Evolutionary conservation across 2,888 invertebrate species (phyloP).

Genomic region (Campoletis raptor): DNA sequence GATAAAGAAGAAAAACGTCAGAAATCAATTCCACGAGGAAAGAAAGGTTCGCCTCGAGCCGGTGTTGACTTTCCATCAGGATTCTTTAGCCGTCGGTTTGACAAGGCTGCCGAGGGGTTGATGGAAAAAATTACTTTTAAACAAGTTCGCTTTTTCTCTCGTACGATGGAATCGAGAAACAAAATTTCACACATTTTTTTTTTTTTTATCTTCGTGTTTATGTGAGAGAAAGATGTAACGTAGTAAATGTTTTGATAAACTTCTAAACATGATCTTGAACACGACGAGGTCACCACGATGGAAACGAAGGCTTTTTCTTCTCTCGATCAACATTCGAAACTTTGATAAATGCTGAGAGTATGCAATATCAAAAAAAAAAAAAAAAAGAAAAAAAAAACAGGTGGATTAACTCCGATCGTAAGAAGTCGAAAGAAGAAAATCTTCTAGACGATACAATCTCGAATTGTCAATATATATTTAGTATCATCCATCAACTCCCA

Average conservation of each 20-base stretch:
- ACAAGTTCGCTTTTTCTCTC: background rate
- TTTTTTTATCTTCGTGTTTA: slow-evolving; percentile 9
- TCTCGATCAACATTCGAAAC: background rate
- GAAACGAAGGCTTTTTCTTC: background rate
- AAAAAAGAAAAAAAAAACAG: background rate
- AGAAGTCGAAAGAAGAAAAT: slow-evolving; percentile 6
- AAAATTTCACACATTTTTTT: slow-evolving; percentile 1
- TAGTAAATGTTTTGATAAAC: slow-evolving; percentile 24
- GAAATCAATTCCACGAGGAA: slow-evolving; percentile 25
- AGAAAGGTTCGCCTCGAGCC: slow-evolving; percentile 7
- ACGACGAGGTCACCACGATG: background rate
- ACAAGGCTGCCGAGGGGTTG: slow-evolving; percentile 14
- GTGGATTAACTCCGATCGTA: slow-evolving; percentile 10
- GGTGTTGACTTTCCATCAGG: slow-evolving; percentile 46
- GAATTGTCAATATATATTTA: background rate
- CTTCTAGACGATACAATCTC: background rate
- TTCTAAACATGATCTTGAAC: background rate
- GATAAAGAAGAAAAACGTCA: background rate
- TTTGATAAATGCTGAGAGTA: slow-evolving; percentile 3
- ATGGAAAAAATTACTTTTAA: slow-evolving; percentile 5
- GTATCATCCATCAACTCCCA: background rate
- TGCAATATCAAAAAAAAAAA: background rate
- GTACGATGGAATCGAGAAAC: slow-evolving; percentile 4
- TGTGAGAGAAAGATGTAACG: background rate
- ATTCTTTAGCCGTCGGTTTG: slow-evolving; percentile 22